These are phyloP conservation scores for Ctenomys sociabilis DNA, from an alignment of 2,113 vertebrate genomes.

Conservation along the genomic window DNA sequence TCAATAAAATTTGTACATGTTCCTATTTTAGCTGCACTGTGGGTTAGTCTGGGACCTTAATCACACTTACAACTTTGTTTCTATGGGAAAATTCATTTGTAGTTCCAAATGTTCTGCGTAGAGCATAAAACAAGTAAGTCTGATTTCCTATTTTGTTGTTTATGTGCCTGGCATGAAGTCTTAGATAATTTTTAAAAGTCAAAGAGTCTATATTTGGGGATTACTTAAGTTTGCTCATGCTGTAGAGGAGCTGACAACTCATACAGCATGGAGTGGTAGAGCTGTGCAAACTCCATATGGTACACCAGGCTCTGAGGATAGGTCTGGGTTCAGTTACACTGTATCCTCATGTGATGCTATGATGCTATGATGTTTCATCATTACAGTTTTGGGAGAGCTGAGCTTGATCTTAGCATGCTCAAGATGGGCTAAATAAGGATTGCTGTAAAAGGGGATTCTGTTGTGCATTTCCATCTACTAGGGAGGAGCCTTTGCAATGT, in stretches of 20 bases:
- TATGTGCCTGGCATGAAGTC: not conserved
- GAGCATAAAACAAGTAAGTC: not conserved
- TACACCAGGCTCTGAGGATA: not conserved
- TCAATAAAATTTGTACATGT: slow-evolving; percentile 39
- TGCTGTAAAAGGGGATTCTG: not conserved
- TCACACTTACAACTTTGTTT: slow-evolving; percentile 49
- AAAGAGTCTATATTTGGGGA: not conserved
- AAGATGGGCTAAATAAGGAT: not conserved
- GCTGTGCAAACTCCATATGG: not conserved
- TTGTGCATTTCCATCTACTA: not conserved
- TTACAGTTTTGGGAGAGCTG: not conserved
- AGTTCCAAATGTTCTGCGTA: not conserved
- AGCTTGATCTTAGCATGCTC: not conserved
- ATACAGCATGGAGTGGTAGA: not conserved
- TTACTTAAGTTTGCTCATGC: slow-evolving; percentile 8
- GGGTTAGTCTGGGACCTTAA: slow-evolving; percentile 42
- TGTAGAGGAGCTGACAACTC: not conserved
- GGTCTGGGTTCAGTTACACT: not conserved
- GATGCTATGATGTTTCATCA: too few species aligned
- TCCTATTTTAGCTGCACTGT: slow-evolving; percentile 30
- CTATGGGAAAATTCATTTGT: slow-evolving; percentile 41
- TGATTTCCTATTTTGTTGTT: slow-evolving; percentile 36
- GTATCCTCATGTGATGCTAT: not conserved
- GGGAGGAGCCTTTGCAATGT: not conserved
- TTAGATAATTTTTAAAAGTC: slow-evolving; percentile 37